Conservation (phyloP, 2,113 vertebrate species). For the Synodontis membranacea region DNA sequence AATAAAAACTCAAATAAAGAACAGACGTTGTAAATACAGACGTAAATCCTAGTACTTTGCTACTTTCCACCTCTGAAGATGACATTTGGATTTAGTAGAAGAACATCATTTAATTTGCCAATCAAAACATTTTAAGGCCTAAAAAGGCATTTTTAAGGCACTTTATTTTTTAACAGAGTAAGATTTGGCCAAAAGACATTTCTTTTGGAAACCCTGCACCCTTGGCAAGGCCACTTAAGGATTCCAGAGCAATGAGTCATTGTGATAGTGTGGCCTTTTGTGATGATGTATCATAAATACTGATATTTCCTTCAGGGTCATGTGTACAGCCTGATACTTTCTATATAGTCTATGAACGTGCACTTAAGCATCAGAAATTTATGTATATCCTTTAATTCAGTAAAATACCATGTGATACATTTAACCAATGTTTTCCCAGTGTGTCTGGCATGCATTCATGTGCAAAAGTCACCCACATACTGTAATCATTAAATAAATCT, state of each 20-base stretch:
- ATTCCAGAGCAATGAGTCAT: slow-evolving; percentile 30
- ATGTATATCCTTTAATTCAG: neutral
- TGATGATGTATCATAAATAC: slow-evolving; percentile 37
- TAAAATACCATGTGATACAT: neutral
- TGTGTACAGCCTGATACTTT: neutral
- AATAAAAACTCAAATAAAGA: neutral
- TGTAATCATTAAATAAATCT: neutral
- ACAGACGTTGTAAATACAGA: neutral
- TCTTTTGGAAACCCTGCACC: slow-evolving; percentile 2
- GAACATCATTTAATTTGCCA: neutral
- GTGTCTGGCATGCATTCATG: neutral
- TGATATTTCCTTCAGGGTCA: neutral
- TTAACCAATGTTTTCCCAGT: neutral
- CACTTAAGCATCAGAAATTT: neutral
- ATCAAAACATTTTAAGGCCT: neutral
- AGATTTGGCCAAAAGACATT: neutral
- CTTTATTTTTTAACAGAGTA: neutral
- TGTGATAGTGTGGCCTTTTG: slow-evolving; percentile 18
- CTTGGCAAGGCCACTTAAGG: neutral
- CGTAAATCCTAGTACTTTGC: neutral
- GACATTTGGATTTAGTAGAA: neutral
- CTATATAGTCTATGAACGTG: neutral
- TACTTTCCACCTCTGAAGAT: neutral
- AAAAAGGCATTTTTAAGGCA: neutral
- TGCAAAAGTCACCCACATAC: neutral